phyloP scores from a whole-genome alignment of 2,113 vertebrate species.

The Rhadina sibilatrix region DNA sequence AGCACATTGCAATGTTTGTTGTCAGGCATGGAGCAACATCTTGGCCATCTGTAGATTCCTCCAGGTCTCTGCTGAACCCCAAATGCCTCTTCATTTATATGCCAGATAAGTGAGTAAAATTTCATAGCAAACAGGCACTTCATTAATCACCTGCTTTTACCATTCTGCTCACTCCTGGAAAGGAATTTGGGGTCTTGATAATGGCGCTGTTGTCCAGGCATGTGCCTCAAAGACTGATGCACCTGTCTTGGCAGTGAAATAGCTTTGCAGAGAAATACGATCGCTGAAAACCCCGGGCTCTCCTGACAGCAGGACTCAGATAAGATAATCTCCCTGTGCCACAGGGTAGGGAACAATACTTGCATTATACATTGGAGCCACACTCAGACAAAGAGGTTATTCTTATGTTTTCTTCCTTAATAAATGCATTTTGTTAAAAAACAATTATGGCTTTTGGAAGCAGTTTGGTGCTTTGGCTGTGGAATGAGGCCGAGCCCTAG shows the following conservation, averaged over 20 bases:
- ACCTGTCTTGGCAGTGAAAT: conserved; percentile 81
- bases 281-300: conserved; percentile 51
- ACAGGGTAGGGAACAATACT: conserved; percentile 73
- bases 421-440: conserved; percentile 69
- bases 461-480: conserved; percentile 12
- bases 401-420: conserved; percentile 64
- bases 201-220: conserved; percentile 72
- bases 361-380: conserved; percentile 75
- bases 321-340: conserved; percentile 75
- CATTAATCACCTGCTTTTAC: conserved; percentile 74
- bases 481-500: background rate
- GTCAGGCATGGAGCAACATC: background rate
- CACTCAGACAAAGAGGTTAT: conserved; percentile 78
- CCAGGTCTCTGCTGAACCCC: background rate
- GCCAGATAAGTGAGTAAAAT: conserved; percentile 51
- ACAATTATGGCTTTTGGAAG: conserved; percentile 44
- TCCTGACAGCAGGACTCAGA: conserved; percentile 55
- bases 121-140: conserved; percentile 54
- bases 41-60: background rate
- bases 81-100: conserved; percentile 32
- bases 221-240: conserved; percentile 78
- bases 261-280: conserved; percentile 75
- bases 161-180: conserved; percentile 54
- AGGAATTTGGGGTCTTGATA: conserved; percentile 64
- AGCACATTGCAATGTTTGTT: background rate